Percentiles rank a stretch among this genome's conserved stretches.
phyloP scores from a whole-genome alignment of 1,140 invertebrate genomes.

The Daktulosphaira vitifoliae region DNA sequence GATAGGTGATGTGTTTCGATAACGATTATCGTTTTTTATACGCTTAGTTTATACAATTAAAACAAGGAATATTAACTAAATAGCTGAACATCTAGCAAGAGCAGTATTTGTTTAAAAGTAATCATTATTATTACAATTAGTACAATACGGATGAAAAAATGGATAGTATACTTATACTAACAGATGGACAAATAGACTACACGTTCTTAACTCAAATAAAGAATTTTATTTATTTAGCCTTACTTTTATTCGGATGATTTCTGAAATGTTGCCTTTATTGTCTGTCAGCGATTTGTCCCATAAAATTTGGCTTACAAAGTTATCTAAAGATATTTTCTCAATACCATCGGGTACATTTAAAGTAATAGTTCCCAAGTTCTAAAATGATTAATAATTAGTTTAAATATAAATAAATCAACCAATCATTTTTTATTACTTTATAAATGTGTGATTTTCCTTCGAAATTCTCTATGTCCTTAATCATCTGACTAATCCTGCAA shows the following conservation, averaged over 20 bases:
- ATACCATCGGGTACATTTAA: constrained; percentile 34
- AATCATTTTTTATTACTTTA: constrained; percentile 5
- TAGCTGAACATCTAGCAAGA: no score
- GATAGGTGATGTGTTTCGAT: constrained; percentile 23
- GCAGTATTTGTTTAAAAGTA: no score
- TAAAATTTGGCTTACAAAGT: constrained; percentile 37
- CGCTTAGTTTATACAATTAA: no score
- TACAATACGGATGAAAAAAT: no score
- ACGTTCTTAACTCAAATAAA: no score
- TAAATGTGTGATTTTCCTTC: constrained; percentile 26
- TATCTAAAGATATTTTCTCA: constrained; percentile 33
- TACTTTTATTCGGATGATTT: constrained; percentile 39
- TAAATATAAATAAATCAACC: neutral
- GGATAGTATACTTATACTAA: no score
- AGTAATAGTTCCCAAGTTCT: constrained; percentile 38
- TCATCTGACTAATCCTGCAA: constrained; percentile 27
- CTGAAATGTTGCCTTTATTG: constrained; percentile 16
- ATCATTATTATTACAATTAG: no score
- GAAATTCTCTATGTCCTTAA: constrained; percentile 24
- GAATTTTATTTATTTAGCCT: no score
- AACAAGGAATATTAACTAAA: no score
- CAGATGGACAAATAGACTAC: no score
- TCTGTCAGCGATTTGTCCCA: constrained; percentile 37
- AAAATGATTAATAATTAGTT: constrained; percentile 13
- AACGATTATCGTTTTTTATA: constrained; percentile 27